Base-by-base conservation (phyloP, 2,113 vertebrate genomes). In the rabbit (Oryctolagus cuniculus) region DNA sequence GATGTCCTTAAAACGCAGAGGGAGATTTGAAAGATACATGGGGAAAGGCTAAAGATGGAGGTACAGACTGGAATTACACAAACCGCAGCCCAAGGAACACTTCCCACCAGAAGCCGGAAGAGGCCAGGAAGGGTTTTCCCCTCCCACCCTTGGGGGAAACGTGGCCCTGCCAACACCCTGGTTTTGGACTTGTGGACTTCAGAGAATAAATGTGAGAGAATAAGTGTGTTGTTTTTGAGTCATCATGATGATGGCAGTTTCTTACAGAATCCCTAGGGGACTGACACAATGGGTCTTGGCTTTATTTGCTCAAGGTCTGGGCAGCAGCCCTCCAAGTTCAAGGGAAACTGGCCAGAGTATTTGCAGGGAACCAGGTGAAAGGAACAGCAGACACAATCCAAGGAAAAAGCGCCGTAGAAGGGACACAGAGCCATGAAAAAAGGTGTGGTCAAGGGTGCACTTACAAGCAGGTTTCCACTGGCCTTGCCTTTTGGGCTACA, bases 141-240 rank as follows among this genome's bases (percentile, higher is more conserved):
- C 25, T 51, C 34, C 6, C 74, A 51, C 36, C 34, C 72, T 19
- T 44, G 34, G 15, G 53, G 24, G 72, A 31, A 53, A n/a, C 5
- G 3, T 7, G 2, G 51, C 63, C 44, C 44, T 44, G 22, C 31
- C 53, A 78, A 88, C 9, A 72, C 53, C 69, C 61, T 77, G 63
- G 21, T 64, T 72, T 89, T 34, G 61, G 44, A 88, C 24, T 78
- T 80, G 38, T 77, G 84, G 64, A 49, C 38, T 80, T 90, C 89
- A 38, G 29, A 86, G 64, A 79, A 89, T 55, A 38, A 38, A 38
- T 73, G 3, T 67, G 51, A 70, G 34, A 89, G 55, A 58, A 70
- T 86, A 85, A 51, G 85, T 70, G n/a, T 75, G 72, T 58, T 69
- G n/a, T 87, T 94, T 89, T 90, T 36, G 92, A 94, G 58, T 66